A percentile compares a stretch with the other conserved stretches of the same genome.
phyloP scores from a whole-genome alignment of 2,888 invertebrate species.

The Macaria liturata region DNA sequence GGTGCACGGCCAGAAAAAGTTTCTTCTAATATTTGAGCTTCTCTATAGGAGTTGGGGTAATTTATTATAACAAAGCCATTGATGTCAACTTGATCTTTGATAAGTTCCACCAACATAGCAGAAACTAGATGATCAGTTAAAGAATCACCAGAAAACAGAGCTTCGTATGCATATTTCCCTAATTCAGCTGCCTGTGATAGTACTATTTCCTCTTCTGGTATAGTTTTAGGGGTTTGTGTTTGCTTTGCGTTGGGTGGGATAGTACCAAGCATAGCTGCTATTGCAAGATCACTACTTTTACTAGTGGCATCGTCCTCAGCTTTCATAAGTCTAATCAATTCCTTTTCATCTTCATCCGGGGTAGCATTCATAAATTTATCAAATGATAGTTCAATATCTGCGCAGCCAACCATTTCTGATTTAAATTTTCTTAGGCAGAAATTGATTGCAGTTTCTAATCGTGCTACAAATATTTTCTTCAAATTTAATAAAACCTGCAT shows the following conservation, averaged over 20 bases:
- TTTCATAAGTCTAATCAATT: constrained; percentile 65
- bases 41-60: constrained; percentile 83
- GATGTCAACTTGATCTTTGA: constrained; percentile 74
- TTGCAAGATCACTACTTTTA: constrained; percentile 53
- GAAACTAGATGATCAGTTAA: constrained; percentile 81
- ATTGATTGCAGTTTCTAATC: constrained; percentile 80
- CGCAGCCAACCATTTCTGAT: constrained; percentile 75
- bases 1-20: constrained; percentile 79
- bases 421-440: constrained; percentile 81
- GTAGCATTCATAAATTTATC: constrained; percentile 60
- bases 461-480: constrained; percentile 67
- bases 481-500: constrained; percentile 69
- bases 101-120: constrained; percentile 84
- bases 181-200: constrained; percentile 77
- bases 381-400: constrained; percentile 73
- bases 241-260: constrained; percentile 69
- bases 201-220: constrained; percentile 82
- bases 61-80: constrained; percentile 86
- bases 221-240: constrained; percentile 84
- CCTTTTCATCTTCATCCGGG: constrained; percentile 58
- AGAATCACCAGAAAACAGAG: constrained; percentile 77
- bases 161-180: constrained; percentile 82
- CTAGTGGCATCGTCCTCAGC: constrained; percentile 52
- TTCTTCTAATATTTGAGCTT: constrained; percentile 84
- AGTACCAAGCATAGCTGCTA: constrained; percentile 48